Percentiles rank a stretch among this genome's conserved stretches.
These are phyloP conservation scores for Ceratina calcarata DNA, from an alignment of 1,140 invertebrate species.

Conservation along the genomic window DNA sequence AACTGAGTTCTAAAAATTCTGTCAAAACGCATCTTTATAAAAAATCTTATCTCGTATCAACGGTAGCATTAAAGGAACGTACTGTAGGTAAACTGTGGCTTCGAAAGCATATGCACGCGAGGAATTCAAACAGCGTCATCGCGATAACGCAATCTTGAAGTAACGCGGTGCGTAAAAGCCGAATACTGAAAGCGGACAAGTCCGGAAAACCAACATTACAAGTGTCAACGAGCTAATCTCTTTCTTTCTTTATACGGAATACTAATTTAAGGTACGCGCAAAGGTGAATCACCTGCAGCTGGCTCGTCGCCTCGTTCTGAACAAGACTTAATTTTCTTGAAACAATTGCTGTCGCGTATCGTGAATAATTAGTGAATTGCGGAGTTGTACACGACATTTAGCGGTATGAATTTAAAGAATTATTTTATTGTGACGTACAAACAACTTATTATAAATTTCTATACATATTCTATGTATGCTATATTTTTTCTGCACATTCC, in stretches of 20 bases:
- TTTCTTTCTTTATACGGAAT: conserved; percentile 16
- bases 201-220: conserved; percentile 6
- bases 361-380: not conserved
- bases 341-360: not conserved
- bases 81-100: too few species aligned
- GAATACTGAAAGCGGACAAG: not conserved
- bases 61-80: too few species aligned
- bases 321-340: not conserved
- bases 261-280: conserved; percentile 19
- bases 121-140: conserved; percentile 14
- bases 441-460: too few species aligned
- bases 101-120: not conserved
- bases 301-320: too few species aligned
- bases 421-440: too few species aligned
- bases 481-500: too few species aligned
- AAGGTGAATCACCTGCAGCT: not conserved
- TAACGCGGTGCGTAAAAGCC: not conserved
- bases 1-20: too few species aligned
- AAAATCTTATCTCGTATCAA: too few species aligned
- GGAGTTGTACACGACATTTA: too few species aligned
- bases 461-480: too few species aligned
- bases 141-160: not conserved
- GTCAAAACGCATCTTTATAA: too few species aligned
- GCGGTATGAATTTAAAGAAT: too few species aligned
- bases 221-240: conserved; percentile 32